Base-by-base conservation (phyloP, 2,888 invertebrate genomes). In the Hypsopygia costalis region DNA sequence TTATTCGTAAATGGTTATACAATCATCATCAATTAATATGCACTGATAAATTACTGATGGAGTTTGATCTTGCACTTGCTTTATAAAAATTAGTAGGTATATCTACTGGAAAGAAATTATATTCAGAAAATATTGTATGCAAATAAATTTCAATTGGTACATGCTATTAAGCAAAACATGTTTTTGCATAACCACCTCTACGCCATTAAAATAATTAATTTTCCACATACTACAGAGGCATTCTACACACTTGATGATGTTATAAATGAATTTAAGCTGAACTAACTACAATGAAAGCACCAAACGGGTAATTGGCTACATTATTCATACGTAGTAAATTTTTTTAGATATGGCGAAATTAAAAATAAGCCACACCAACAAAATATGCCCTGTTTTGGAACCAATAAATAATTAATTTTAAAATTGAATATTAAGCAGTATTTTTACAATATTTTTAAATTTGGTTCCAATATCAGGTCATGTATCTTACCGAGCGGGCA, bases 401-500 rank as follows among this genome's bases (percentile, higher is more conserved):
- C 72, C 74, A 56, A 49, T 16, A 21, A 35, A 7, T 31, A 11
- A 29, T 12, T 27, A 28, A n/a, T 12, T 7, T 16, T 10, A 11
- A 8, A 9, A 16, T 21, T 10, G 29, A 7, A 11, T 20, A 21
- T 21, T 21, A 34, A 33, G 6, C 6, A 33, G 33, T 25, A 12
- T 11, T 22, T 34, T 25, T 42, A 55, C 41, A 51, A n/a, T 32
- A 39, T 37, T 31, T 34, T 16, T 48, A 42, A 34, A 33, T 44
- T 48, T 52, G 55, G 68, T 73, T 67, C 67, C 71, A 65, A 65
- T 47, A 43, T 46, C 69, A 70, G 60, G 64, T 53, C 64, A 56
- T 54, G 62, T 68, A 57, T 83, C 93, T 94, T 94, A 94, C 94
- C 93, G 89, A 95, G 92, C 81, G 95, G 94, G 91, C 95, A 95